Conservation (phyloP, 2,888 invertebrate genomes). For the Tryphoninae sp. region DNA sequence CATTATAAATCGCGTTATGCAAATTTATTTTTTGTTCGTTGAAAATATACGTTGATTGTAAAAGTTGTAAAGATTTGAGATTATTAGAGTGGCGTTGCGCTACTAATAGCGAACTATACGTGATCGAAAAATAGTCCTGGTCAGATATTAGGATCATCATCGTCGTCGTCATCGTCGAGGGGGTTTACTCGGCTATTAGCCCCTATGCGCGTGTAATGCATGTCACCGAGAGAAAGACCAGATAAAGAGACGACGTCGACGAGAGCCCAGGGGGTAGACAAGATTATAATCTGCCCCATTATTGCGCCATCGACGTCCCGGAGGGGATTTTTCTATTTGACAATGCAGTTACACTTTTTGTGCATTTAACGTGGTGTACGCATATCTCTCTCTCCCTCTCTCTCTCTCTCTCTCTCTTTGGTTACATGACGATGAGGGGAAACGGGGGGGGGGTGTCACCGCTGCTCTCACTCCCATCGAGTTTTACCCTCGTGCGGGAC, state of each 20-base stretch:
- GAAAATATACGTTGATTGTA: too few species aligned
- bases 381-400: slow-evolving; percentile 56
- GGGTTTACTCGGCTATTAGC: slow-evolving; percentile 55
- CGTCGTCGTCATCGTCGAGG: slow-evolving; percentile 12
- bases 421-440: slow-evolving; percentile 21
- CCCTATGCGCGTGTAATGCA: slow-evolving; percentile 58
- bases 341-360: slow-evolving; percentile 81
- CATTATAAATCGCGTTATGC: too few species aligned
- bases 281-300: slow-evolving; percentile 82
- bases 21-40: too few species aligned
- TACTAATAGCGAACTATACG: slow-evolving; percentile 38
- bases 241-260: slow-evolving; percentile 52
- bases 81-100: not conserved
- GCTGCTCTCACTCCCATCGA: slow-evolving; percentile 61
- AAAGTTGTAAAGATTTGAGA: not conserved
- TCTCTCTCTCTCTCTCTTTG: slow-evolving; percentile 2
- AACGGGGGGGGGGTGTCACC: slow-evolving; percentile 46
- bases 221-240: slow-evolving; percentile 57
- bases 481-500: slow-evolving; percentile 51
- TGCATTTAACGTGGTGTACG: slow-evolving; percentile 79
- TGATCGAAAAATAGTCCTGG: slow-evolving; percentile 28
- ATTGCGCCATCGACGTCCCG: slow-evolving; percentile 81
- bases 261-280: slow-evolving; percentile 79
- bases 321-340: slow-evolving; percentile 79
- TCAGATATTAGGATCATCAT: slow-evolving; percentile 61